These are phyloP conservation scores for Antrozous pallidus DNA, from an alignment of 2,797 vertebrate genomes.

Conservation along the genomic window DNA sequence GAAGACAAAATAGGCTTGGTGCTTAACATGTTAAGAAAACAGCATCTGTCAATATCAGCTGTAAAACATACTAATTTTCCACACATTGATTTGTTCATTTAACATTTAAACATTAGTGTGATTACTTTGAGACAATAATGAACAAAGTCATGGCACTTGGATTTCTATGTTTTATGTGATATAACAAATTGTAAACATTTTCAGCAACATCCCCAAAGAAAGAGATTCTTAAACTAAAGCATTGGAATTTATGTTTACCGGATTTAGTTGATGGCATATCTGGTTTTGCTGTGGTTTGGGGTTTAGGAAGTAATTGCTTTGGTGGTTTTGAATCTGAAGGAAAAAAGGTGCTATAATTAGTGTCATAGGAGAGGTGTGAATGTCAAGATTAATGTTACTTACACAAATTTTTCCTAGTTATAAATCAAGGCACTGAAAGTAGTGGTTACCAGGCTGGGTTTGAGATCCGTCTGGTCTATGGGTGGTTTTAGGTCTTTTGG, in stretches of 20 bases:
- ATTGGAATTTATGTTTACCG: conserved; percentile 65
- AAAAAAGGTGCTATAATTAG: conserved; percentile 31
- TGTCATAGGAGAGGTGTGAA: not conserved
- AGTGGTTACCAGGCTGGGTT: conserved; percentile 37
- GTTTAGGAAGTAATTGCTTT: conserved; percentile 67
- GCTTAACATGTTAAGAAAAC: not conserved
- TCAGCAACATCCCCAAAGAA: not conserved
- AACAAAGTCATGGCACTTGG: not conserved
- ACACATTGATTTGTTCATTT: not conserved
- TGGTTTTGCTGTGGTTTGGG: conserved; percentile 71
- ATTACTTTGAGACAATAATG: not conserved
- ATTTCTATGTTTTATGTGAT: not conserved
- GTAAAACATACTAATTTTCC: not conserved
- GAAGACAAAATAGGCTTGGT: no score
- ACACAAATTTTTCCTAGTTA: not conserved
- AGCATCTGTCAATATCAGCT: not conserved
- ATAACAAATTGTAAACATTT: not conserved
- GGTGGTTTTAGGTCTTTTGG: conserved; percentile 43
- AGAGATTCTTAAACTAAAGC: conserved; percentile 1
- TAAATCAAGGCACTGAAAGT: conserved; percentile 15
- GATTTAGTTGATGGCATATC: conserved; percentile 67
- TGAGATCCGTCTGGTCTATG: conserved; percentile 7
- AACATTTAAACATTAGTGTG: not conserved
- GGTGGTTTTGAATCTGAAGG: conserved; percentile 77
- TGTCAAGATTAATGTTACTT: not conserved